Base-by-base conservation (phyloP, 1,140 invertebrate genomes). In the Philopotamus ludificatus region DNA sequence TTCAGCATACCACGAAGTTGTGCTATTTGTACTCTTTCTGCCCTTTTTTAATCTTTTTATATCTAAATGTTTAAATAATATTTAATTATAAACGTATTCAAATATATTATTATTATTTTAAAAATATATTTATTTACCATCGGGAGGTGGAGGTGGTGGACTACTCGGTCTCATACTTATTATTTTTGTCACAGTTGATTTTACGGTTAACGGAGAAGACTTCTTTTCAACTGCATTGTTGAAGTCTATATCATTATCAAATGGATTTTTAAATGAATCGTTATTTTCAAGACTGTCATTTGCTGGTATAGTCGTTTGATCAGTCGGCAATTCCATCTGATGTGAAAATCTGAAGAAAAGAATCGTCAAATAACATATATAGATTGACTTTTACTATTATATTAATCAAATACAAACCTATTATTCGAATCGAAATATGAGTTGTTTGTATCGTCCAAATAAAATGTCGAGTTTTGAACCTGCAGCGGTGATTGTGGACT, bases 381-480 rank as follows among this genome's bases (percentile, higher is more conserved):
- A n/a, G n/a, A n/a, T n/a, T n/a, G n/a, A n/a, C n/a, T n/a, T n/a
- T n/a, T n/a, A n/a, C n/a, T n/a, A n/a, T n/a, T n/a, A n/a, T n/a
- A n/a, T 34, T 34, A 34, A 34, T 7, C 12, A 12, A 34, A 34
- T 4, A 12, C 28, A 7, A 4, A 34, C 28, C 12, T 34, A 12
- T 34, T 34, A 34, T 34, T 34, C 12, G 28, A 34, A 7, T 34
- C 28, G 28, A 12, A n/a, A n/a, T n/a, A n/a, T 34, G 28, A 34
- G 12, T 7, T 7, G 4, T 7, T 34, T 34, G 28, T 1, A 42
- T 86, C 83, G 53, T 84, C 85, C 50, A 87, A 73, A 72, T 87
- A 87, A 72, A 87, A 87, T 1, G 85, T 87, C 44, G 85, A 86
- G 39, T 85, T n/a, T n/a, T n/a, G n/a, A 0, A 81, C 82, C 67